Percentiles rank a stretch among this genome's conserved stretches.
These are phyloP conservation scores for Rhinopomastus cyanomelas DNA, from an alignment of 2,113 vertebrate genomes.

Conservation along the genomic window DNA sequence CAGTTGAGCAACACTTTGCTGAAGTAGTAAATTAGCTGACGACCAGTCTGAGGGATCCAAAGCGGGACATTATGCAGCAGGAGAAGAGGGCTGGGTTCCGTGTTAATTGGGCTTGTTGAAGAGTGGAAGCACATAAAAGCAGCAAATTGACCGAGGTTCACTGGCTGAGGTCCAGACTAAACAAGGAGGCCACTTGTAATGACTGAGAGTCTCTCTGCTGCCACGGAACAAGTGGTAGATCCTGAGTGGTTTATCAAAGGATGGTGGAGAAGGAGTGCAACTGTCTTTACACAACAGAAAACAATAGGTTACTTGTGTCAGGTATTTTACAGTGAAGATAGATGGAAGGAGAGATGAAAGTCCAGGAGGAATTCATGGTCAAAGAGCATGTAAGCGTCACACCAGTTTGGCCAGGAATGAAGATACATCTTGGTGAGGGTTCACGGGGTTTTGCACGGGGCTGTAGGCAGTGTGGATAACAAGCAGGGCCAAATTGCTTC, in stretches of 20 bases:
- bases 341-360: not conserved
- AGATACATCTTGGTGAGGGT: not conserved
- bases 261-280: not conserved
- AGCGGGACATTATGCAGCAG: not conserved
- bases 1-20: slow-evolving; percentile 5
- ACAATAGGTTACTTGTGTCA: not conserved
- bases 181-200: not conserved
- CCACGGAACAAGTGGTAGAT: not conserved
- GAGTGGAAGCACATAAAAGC: not conserved
- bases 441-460: not conserved
- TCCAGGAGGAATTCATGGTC: not conserved
- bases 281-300: not conserved
- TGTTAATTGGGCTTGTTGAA: not conserved
- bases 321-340: not conserved
- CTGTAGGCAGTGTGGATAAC: not conserved
- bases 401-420: not conserved
- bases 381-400: not conserved
- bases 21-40: slow-evolving; percentile 15
- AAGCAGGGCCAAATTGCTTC: no score
- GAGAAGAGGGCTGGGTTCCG: not conserved
- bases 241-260: not conserved
- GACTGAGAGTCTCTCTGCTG: not conserved
- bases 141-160: not conserved
- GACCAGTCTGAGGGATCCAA: not conserved
- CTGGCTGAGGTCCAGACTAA: not conserved